Percentiles rank a stretch among this genome's conserved stretches.
phyloP scores from a whole-genome alignment of 2,888 invertebrate species.

The Phorcus lineatus region DNA sequence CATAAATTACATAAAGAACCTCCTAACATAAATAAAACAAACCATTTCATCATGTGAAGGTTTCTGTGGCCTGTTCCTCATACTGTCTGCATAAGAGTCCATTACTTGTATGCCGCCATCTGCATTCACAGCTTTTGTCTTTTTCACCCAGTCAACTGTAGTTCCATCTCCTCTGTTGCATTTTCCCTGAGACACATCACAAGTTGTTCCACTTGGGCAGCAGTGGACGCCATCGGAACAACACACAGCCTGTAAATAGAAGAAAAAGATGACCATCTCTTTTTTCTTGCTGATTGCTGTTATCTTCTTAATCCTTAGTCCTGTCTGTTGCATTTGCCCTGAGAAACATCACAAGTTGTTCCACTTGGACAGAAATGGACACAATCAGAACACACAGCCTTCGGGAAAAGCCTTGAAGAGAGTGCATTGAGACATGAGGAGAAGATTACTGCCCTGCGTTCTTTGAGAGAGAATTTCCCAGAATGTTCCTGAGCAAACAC shows the following conservation, averaged over 20 bases:
- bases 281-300: background rate
- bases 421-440: too few species aligned
- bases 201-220: conserved; percentile 62
- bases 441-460: too few species aligned
- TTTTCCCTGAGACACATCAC: conserved; percentile 52
- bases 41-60: background rate
- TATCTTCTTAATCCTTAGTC: conserved; percentile 1
- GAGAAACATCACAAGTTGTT: conserved; percentile 51
- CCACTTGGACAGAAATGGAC: conserved; percentile 65
- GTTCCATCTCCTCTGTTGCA: conserved; percentile 41
- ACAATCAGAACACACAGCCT: conserved; percentile 61
- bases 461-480: too few species aligned
- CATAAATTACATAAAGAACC: too few species aligned
- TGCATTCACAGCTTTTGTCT: conserved; percentile 39
- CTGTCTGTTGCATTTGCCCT: conserved; percentile 50
- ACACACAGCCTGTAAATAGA: conserved; percentile 62
- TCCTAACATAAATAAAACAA: too few species aligned
- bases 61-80: background rate
- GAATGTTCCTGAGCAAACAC: too few species aligned
- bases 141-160: conserved; percentile 30
- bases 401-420: too few species aligned
- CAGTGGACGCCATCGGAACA: conserved; percentile 70
- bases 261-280: conserved; percentile 33
- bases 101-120: conserved; percentile 34
- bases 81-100: background rate